Base-by-base conservation (phyloP, 2,888 invertebrate species). In the Rhagonycha lutea region DNA sequence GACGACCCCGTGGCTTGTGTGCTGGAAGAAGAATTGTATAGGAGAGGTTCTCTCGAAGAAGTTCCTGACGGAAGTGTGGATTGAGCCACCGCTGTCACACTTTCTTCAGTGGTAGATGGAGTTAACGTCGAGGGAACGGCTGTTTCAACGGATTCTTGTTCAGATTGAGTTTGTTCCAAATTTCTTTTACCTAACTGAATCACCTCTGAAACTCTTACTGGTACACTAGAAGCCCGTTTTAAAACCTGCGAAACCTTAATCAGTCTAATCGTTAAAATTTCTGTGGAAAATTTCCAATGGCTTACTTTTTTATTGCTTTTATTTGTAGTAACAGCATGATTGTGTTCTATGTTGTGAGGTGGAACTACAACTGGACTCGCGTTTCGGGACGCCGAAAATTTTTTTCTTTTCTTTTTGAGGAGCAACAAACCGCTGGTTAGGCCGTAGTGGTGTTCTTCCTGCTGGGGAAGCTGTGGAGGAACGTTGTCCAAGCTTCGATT, bases 351-450 rank as follows among this genome's bases (percentile, higher is more conserved):
- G 88, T 89, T 74, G 85, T 89, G 80, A 1, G 72, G 68, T 88
- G 89, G 86, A 76, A 88, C 88, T 71, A 89, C 89, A 47, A 91
- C 89, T 7, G 91, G 91, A 82, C 90, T 92, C 70, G 92, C 91
- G 78, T 93, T 92, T 82, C 94, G 90, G 76, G 95, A 95, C 79
- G 94, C 93, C 0, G 94, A 94, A 88, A 95, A 95, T 86, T 95
- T 95, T 88, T 95, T 95, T 79, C 95, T 91, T 87, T 95, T 95
- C 85, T 93, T 92, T 85, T 93, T 93, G 73, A 95, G 89, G 24
- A 94, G 92, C 1, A 94, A 94, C 79, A 95, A 89, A 72, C 94
- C 94, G 28, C 90, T 88, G 3, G 87, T 86, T 72, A 92, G 83
- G 1, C 88, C 88, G 84, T 88, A 86, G 23, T 84, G 71, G 81